These are phyloP conservation scores for Tinamus guttatus DNA, from an alignment of 2,113 vertebrate species.

Conservation along the genomic window DNA sequence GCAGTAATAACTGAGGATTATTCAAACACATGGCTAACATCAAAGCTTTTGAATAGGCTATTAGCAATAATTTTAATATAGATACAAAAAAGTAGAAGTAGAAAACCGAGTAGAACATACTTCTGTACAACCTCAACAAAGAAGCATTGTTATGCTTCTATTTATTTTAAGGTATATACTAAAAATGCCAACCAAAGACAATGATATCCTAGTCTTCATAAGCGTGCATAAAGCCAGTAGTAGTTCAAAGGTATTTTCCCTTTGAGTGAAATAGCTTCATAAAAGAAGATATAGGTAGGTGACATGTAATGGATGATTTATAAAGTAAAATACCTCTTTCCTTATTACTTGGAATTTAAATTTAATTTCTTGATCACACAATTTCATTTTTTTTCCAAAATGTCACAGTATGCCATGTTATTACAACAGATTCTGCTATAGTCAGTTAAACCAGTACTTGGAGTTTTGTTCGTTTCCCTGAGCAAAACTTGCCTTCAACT, in stretches of 20 bases:
- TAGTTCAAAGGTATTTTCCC: neutral
- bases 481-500: neutral
- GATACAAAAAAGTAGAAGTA: too few relatives aligned
- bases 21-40: neutral
- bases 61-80: neutral
- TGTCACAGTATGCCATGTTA: neutral
- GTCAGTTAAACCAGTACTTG: neutral
- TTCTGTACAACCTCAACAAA: neutral
- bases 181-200: neutral
- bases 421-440: neutral
- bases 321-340: neutral
- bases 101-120: neutral
- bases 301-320: neutral
- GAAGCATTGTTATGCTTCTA: neutral
- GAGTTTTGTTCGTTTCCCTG: neutral
- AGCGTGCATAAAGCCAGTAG: neutral
- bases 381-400: neutral
- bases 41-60: neutral
- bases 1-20: neutral
- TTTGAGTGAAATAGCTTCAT: neutral
- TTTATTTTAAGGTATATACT: neutral
- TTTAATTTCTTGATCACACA: neutral
- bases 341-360: neutral
- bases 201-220: neutral
- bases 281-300: neutral